Evolutionary conservation across 2,797 vertebrate genomes (phyloP).

Genomic region (Lacerta agilis): DNA sequence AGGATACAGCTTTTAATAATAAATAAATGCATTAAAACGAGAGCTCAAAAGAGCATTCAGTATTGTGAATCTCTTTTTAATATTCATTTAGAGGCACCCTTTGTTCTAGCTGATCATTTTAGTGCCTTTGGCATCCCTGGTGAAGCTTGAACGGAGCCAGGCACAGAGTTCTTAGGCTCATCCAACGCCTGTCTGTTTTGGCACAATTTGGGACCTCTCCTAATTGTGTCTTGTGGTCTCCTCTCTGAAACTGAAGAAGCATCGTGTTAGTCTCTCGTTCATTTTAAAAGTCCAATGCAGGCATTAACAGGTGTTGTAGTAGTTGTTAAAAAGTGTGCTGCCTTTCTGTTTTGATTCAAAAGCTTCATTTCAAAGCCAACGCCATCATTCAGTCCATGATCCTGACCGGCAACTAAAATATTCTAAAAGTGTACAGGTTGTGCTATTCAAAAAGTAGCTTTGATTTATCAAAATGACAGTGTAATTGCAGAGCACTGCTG

Average conservation of each 20-base stretch:
- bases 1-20: neutral
- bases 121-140: neutral
- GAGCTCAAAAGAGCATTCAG: neutral
- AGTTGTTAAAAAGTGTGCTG: neutral
- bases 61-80: neutral
- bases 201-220: neutral
- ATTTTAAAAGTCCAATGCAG: slow-evolving; percentile 22
- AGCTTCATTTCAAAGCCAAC: slow-evolving; percentile 6
- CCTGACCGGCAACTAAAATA: neutral
- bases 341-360: neutral
- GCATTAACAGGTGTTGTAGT: neutral
- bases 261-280: slow-evolving; percentile 24
- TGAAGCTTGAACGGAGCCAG: neutral
- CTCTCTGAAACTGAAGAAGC: neutral
- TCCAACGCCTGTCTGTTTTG: neutral
- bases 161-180: neutral
- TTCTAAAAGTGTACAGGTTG: neutral
- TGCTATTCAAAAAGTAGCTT: slow-evolving; percentile 3
- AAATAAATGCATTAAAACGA: neutral
- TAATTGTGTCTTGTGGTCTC: slow-evolving; percentile 14
- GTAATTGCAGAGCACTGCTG: slow-evolving; percentile 8
- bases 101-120: neutral
- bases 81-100: neutral
- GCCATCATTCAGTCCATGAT: neutral
- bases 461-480: slow-evolving; percentile 21